Base-by-base conservation (phyloP, 2,888 invertebrate genomes). In the Tetheella fluctuosa region DNA sequence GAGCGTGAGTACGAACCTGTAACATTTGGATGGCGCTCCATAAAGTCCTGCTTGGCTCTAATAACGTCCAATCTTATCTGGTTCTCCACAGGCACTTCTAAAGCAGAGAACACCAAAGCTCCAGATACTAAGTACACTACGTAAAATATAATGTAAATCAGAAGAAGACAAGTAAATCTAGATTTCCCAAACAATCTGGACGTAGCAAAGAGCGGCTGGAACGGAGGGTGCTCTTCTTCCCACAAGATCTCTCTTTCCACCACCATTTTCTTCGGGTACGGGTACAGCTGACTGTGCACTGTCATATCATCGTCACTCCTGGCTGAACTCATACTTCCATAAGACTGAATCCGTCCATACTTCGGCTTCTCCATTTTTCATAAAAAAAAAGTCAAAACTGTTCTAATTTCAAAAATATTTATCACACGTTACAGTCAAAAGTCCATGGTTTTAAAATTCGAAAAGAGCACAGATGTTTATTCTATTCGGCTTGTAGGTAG, bases 51-150 rank as follows among this genome's bases (percentile, higher is more conserved):
- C 67, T 95, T 94, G 6, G 93, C 90, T 13, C 89, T 83, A 37
- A 93, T 88, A 20, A 96, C 84, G 48, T 91, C 88, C 34, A 90
- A 74, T 52, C 94, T 89, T 37, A 94, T 87, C 53, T 93, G 89
- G 59, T 93, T 88, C 79, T 96, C 96, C 63, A 93, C 72, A 0
- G 96, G 95, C 0, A 94, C 90, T 83, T 97, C 97, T 65, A 96
- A 83, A 15, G 94, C 88, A 42, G 94, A 94, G 82, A 97, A 97
- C 58, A 96, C 93, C 63, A 95, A 71, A 0, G 96, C 96, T 0
- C 97, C 97, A 60, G 95, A 87, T 23, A 94, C 88, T 77, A 97
- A 83, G 83, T 95, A 97, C 53, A 93, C 81, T 6, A 94, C 67
- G 80, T 96, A 96, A 71, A 95, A 94, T 5, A 94, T 58, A 4